These are phyloP conservation scores for Eupristina koningsbergeri DNA, from an alignment of 1,140 invertebrate species.

Conservation along the genomic window DNA sequence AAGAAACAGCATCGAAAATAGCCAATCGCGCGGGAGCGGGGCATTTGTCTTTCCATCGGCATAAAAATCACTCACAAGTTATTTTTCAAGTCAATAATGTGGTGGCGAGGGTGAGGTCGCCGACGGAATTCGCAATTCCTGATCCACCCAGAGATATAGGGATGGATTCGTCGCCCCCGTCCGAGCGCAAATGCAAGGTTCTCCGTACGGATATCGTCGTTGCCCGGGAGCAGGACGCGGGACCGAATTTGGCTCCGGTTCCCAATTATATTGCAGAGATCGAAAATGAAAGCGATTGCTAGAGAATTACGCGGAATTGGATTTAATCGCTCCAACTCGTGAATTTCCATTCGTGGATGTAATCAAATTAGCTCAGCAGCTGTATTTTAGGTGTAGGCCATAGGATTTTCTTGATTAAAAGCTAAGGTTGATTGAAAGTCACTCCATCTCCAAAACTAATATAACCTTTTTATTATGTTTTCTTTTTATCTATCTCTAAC, in stretches of 20 bases:
- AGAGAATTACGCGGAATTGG: not conserved
- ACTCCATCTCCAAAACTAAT: too few species aligned
- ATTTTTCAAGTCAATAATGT: too few species aligned
- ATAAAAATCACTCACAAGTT: slow-evolving; percentile 5
- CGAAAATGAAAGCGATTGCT: not conserved
- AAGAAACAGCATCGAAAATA: slow-evolving; percentile 15
- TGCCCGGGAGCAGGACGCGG: too few species aligned
- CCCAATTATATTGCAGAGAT: not conserved
- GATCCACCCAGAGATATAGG: too few species aligned
- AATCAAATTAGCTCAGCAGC: not conserved
- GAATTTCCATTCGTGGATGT: not conserved
- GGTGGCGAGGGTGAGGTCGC: too few species aligned
- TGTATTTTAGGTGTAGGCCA: not conserved
- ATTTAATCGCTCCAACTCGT: not conserved
- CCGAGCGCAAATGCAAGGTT: too few species aligned
- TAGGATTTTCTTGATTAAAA: not conserved
- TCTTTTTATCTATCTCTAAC: not conserved
- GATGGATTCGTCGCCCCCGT: too few species aligned
- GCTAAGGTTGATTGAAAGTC: not conserved
- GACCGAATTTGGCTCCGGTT: too few species aligned
- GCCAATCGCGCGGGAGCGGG: not conserved
- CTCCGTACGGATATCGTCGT: too few species aligned
- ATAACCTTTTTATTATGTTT: too few species aligned
- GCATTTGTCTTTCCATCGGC: not conserved
- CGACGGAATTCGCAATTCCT: too few species aligned